A percentile compares a stretch with the other conserved stretches of the same genome.
Evolutionary conservation across 2,113 vertebrate genomes (phyloP).

Genomic region (Barnardius zonarius): DNA sequence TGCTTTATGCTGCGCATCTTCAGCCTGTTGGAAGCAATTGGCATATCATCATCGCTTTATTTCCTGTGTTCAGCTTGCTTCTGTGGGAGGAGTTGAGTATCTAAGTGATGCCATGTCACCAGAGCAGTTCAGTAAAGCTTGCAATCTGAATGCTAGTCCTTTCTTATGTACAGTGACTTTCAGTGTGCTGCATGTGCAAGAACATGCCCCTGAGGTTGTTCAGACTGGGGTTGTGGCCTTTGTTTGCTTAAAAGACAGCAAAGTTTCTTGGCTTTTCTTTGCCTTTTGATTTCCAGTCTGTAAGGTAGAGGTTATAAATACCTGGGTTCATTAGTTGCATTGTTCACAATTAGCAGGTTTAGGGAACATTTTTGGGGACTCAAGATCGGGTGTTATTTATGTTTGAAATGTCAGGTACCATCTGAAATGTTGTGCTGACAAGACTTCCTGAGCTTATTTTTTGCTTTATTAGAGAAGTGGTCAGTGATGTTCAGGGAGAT

Average conservation of each 20-base stretch:
- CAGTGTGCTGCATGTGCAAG: rapidly evolving
- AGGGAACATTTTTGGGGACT: not conserved
- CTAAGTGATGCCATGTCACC: not conserved
- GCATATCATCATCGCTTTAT: not conserved
- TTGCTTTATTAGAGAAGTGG: not conserved
- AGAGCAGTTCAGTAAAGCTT: not conserved
- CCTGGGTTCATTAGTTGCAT: not conserved
- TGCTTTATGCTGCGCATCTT: not conserved
- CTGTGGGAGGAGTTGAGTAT: not conserved
- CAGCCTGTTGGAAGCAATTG: not conserved
- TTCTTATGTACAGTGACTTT: not conserved
- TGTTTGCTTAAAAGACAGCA: not conserved
- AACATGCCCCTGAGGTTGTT: not conserved
- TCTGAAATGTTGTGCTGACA: not conserved
- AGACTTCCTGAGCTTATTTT: not conserved
- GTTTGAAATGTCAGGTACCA: not conserved
- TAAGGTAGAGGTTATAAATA: not conserved
- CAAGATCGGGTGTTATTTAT: not conserved
- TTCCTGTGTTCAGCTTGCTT: not conserved
- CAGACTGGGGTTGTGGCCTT: not conserved
- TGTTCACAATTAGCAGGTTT: not conserved
- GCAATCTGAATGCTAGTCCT: rapidly evolving
- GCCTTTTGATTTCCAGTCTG: not conserved
- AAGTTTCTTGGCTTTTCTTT: not conserved
- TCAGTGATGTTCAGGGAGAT: not conserved